Evolutionary conservation across 2,888 invertebrate species (phyloP).

Genomic region (Cremastinae sp.): DNA sequence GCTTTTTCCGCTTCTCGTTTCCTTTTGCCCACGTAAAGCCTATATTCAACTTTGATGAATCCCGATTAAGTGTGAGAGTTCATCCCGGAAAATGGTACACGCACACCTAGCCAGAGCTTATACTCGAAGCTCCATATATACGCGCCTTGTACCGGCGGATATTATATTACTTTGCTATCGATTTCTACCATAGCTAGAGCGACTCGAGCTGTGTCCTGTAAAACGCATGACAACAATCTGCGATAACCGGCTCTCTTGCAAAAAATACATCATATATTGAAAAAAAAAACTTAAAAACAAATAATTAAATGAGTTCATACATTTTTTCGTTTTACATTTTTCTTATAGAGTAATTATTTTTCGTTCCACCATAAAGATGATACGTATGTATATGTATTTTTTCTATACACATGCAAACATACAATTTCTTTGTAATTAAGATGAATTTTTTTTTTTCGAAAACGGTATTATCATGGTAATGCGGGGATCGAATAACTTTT

Average conservation of each 20-base stretch:
- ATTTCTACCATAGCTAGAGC: conserved; percentile 18
- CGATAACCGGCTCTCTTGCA: not conserved
- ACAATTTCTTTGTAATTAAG: too few relatives aligned
- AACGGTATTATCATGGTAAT: too few relatives aligned
- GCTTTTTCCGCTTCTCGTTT: conserved; percentile 4
- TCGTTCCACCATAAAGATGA: too few relatives aligned
- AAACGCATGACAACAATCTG: too few relatives aligned
- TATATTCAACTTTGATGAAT: conserved; percentile 61
- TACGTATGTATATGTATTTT: too few relatives aligned
- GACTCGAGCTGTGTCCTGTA: not conserved
- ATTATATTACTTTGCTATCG: conserved; percentile 37
- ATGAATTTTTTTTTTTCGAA: too few relatives aligned
- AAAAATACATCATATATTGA: not conserved
- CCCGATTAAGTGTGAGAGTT: conserved; percentile 46
- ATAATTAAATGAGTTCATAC: too few relatives aligned
- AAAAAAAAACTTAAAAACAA: not conserved
- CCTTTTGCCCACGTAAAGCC: conserved; percentile 30
- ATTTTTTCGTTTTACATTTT: too few relatives aligned
- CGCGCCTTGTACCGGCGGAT: conserved; percentile 13
- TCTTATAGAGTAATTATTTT: too few relatives aligned
- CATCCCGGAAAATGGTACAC: not conserved
- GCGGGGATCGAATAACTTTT: too few relatives aligned
- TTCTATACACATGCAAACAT: too few relatives aligned
- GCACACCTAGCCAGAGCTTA: not conserved
- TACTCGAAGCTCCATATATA: conserved; percentile 9